Evolutionary conservation across 2,797 vertebrate species (phyloP), one percentile per base, ranked within the genome.

Genomic region (Tinamus major): DNA sequence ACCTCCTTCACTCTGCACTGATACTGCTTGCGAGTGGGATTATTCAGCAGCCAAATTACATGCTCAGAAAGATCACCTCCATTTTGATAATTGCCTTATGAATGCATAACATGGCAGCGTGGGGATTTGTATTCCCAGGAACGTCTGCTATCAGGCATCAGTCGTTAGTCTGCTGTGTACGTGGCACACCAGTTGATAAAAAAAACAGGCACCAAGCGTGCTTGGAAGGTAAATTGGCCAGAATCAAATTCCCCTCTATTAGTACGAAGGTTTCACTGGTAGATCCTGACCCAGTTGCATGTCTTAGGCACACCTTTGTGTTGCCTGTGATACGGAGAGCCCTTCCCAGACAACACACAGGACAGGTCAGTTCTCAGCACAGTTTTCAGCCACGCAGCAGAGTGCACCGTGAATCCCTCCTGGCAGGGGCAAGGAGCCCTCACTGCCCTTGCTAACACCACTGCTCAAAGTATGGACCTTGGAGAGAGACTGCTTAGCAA

Each of bases 41-140:
- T 92, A 90, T 93, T 93, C 93, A 92, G 87, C 75, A 85, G 85
- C 80, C 75, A 96, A 95, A 96, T 90, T 46, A 92, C 77, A 92
- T 0, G 9, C 80, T 96, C 91, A 85, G 65, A 72, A 90, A 94
- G 90, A 95, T 88, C 88, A 88, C 69, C 90, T 85, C 94, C 91
- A 95, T 96, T 95, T 95, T 90, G 90, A n/a, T 94, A 96, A 96
- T 89, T 94, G 94, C 87, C 83, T 94, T 85, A 88, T 92, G 95
- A 96, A 95, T 95, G 90, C 92, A 85, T 94, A 96, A 95, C 92
- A 87, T 64, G 51, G 93, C 90, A 94, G 93, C 5, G 0, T 63
- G 65, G 92, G 95, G 96, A 95, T 86, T 94, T 96, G 90, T 94
- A 95, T 95, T 96, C 93, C 95, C 95, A 96, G 86, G 80, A 89